phyloP scores from a whole-genome alignment of 2,888 invertebrate species.

The Anodontia alba region DNA sequence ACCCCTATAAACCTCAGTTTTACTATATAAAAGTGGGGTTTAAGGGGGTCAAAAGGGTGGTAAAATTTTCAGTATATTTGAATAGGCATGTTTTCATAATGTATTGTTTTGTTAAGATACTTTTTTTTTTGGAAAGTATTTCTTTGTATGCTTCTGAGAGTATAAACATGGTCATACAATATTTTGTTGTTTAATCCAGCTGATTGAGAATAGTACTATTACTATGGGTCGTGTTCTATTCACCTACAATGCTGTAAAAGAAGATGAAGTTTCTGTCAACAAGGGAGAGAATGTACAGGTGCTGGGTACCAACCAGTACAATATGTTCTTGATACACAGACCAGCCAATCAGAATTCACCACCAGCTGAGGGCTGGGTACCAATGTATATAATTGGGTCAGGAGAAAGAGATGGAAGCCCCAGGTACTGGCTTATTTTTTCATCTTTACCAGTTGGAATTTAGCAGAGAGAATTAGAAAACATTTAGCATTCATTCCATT shows the following conservation, averaged over 20 bases:
- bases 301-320: slow-evolving; percentile 82
- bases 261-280: slow-evolving; percentile 84
- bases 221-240: slow-evolving; percentile 78
- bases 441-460: not conserved
- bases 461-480: not conserved
- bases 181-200: no score
- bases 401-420: slow-evolving; percentile 77
- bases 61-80: no score
- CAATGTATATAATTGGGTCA: slow-evolving; percentile 80
- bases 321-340: slow-evolving; percentile 82
- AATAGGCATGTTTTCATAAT: no score
- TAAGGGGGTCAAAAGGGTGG: no score
- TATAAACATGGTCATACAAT: no score
- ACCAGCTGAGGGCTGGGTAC: slow-evolving; percentile 85
- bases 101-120: no score
- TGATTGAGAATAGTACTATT: slow-evolving; percentile 49
- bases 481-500: not conserved
- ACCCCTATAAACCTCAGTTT: no score
- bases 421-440: slow-evolving; percentile 76
- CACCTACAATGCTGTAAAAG: slow-evolving; percentile 84
- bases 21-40: no score
- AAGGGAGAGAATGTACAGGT: slow-evolving; percentile 85
- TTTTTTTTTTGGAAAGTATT: no score
- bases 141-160: no score
- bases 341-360: slow-evolving; percentile 81